phyloP scores from a whole-genome alignment of 2,113 vertebrate species.

The Ammospiza caudacuta region DNA sequence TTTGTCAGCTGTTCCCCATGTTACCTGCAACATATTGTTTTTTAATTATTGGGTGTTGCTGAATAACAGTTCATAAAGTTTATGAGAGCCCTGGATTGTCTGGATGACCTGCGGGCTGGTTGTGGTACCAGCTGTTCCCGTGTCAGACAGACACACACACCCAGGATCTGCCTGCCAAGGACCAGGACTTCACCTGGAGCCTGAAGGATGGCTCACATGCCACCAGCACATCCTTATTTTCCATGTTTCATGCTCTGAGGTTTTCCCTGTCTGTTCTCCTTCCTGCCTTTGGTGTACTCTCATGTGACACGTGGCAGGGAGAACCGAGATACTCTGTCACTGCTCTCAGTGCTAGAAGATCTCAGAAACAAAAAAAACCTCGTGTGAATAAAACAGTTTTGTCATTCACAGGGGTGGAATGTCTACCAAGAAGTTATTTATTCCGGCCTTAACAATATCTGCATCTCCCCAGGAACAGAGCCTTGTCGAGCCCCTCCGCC shows the following conservation, averaged over 20 bases:
- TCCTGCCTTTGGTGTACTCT: neutral
- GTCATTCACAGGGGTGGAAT: neutral
- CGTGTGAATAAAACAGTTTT: neutral
- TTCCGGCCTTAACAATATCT: neutral
- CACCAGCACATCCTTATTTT: neutral
- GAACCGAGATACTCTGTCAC: neutral
- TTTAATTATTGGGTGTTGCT: neutral
- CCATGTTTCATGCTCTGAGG: neutral
- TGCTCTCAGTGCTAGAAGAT: neutral
- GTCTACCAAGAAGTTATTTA: neutral
- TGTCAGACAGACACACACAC: neutral
- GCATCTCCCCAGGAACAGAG: neutral
- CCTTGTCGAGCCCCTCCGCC: neutral
- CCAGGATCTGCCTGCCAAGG: neutral
- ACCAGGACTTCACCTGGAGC: neutral
- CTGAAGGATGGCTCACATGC: neutral
- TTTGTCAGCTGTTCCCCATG: neutral
- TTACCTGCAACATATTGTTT: slow-evolving; percentile 10
- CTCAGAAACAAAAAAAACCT: neutral
- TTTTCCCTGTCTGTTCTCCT: neutral
- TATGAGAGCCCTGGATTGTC: neutral
- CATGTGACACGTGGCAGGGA: neutral
- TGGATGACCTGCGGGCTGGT: neutral
- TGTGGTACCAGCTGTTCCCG: neutral
- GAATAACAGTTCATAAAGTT: neutral